Percentiles rank a stretch among this genome's conserved stretches.
Conservation (phyloP, 2,113 vertebrate species). For the Hylia prasina region DNA sequence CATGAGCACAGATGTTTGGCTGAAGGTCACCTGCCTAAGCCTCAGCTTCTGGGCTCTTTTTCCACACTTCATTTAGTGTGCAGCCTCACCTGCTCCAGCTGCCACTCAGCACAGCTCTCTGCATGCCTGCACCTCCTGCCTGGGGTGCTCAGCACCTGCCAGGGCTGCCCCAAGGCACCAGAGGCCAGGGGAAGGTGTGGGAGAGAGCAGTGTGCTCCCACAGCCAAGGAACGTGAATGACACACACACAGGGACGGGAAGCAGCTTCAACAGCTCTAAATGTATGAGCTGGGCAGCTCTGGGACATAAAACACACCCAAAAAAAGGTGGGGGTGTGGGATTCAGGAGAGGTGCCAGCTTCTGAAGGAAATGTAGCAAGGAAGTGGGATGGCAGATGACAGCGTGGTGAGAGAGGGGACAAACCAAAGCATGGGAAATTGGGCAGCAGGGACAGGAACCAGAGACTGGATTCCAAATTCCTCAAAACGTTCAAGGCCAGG, state of each 20-base stretch:
- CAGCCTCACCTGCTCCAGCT: neutral
- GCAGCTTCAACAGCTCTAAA: neutral
- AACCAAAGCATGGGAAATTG: fast-evolving
- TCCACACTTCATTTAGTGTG: neutral
- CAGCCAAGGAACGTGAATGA: neutral
- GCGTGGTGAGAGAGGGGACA: neutral
- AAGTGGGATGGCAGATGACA: neutral
- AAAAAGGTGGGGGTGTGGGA: neutral
- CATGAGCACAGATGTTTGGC: slow-evolving; percentile 34
- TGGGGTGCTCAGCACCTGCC: neutral
- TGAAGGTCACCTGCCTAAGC: slow-evolving; percentile 44
- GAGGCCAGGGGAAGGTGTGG: neutral
- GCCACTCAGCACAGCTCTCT: neutral
- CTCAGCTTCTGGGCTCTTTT: neutral
- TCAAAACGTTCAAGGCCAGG: neutral
- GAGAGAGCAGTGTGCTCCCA: neutral
- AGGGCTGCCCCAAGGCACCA: neutral
- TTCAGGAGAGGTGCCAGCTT: neutral
- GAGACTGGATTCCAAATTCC: neutral
- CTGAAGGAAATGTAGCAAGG: neutral
- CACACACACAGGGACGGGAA: neutral
- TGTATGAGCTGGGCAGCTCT: neutral
- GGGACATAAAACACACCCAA: neutral
- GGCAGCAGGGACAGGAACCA: neutral
- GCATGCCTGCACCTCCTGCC: neutral